Conservation (phyloP, 1,140 invertebrate species). For the Micrasema minimum region DNA sequence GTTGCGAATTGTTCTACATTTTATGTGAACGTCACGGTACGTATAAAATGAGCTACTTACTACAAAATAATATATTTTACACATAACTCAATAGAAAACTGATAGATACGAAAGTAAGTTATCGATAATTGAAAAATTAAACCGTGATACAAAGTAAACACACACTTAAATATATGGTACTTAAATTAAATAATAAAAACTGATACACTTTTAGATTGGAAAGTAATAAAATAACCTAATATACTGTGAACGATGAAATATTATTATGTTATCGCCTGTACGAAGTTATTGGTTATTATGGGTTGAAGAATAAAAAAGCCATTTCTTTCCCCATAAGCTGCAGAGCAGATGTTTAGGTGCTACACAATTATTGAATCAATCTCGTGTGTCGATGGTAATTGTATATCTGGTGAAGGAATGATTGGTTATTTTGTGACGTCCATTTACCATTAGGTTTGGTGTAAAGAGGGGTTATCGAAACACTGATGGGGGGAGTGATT, state of each 20-base stretch:
- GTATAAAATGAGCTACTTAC: too few relatives aligned
- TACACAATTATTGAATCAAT: slow-evolving; percentile 43
- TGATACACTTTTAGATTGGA: slow-evolving; percentile 1
- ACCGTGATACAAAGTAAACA: too few relatives aligned
- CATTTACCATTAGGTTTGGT: slow-evolving; percentile 11
- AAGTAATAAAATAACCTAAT: not conserved
- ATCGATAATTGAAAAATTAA: too few relatives aligned
- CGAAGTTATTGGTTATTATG: not conserved
- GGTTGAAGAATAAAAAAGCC: not conserved
- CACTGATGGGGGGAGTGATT: slow-evolving; percentile 2
- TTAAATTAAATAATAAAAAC: not conserved
- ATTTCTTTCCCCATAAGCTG: slow-evolving; percentile 12
- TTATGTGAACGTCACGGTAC: too few relatives aligned
- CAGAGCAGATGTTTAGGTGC: slow-evolving; percentile 30
- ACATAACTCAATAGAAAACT: too few relatives aligned
- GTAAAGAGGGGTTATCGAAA: slow-evolving; percentile 1
- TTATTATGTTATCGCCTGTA: not conserved
- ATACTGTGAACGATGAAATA: not conserved
- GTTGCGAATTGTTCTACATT: too few relatives aligned
- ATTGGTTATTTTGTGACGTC: slow-evolving; percentile 26
- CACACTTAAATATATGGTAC: too few relatives aligned
- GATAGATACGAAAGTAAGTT: too few relatives aligned
- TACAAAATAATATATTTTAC: too few relatives aligned
- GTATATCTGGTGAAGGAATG: slow-evolving; percentile 34
- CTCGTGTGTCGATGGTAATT: slow-evolving; percentile 40